Conservation (phyloP, 2,113 vertebrate genomes). For the Colaptes auratus region DNA sequence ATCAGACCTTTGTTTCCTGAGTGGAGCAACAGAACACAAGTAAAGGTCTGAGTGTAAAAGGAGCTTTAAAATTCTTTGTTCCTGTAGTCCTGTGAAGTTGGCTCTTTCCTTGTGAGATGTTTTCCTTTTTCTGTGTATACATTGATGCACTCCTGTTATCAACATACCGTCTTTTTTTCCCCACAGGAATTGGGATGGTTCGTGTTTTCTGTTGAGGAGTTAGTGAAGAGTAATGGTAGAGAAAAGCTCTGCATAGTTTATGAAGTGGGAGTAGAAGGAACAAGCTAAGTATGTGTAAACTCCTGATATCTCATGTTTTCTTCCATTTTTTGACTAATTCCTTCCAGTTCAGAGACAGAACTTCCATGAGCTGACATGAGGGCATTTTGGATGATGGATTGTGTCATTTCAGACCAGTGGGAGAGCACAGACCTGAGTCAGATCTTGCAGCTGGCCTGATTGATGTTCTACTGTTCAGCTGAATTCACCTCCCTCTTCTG, state of each 20-base stretch:
- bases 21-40: background rate
- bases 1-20: background rate
- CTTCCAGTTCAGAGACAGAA: background rate
- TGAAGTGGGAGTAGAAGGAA: background rate
- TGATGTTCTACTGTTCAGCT: conserved; percentile 28
- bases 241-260: background rate
- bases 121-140: background rate
- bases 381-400: conserved; percentile 49
- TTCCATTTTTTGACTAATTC: background rate
- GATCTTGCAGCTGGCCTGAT: conserved; percentile 35
- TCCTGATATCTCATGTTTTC: background rate
- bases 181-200: background rate
- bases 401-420: conserved; percentile 24
- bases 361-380: conserved; percentile 20
- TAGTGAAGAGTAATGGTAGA: background rate
- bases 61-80: background rate
- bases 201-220: background rate
- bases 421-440: conserved; percentile 11
- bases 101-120: background rate
- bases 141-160: background rate
- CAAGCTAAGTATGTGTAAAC: background rate
- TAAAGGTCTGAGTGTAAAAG: background rate
- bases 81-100: background rate
- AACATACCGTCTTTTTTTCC: background rate
- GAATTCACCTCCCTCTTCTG: conserved; percentile 27